These are phyloP conservation scores for Atta cephalotes DNA, from an alignment of 1,140 invertebrate genomes.

Conservation along the genomic window DNA sequence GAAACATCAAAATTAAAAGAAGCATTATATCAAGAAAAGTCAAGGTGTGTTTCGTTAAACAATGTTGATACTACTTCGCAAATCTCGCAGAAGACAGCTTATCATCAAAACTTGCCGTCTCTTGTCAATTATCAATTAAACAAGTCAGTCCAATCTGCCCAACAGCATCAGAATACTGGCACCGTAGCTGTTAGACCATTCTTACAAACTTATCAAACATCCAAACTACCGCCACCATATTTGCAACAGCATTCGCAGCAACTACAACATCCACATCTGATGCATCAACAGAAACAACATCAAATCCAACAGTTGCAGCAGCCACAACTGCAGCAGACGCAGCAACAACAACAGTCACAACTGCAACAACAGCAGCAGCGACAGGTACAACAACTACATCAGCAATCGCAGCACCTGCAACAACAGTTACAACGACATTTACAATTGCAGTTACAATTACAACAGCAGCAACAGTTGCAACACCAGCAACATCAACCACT, in stretches of 20 bases:
- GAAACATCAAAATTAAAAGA: background rate
- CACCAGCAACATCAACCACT: background rate
- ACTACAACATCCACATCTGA: background rate
- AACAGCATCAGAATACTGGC: background rate
- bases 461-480: background rate
- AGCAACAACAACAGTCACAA: background rate
- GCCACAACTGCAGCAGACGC: background rate
- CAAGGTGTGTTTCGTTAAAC: background rate
- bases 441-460: background rate
- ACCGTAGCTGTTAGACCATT: background rate
- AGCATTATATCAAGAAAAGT: too few relatives aligned
- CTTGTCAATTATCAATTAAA: background rate
- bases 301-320: background rate
- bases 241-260: background rate
- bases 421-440: background rate
- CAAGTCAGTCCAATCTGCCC: background rate
- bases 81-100: background rate
- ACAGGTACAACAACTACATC: background rate
- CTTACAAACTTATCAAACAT: background rate
- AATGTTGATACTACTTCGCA: background rate
- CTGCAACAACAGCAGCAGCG: background rate
- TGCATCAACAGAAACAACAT: background rate
- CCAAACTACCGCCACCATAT: background rate
- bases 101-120: conserved; percentile 53
- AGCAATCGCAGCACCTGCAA: background rate